Base-by-base conservation (phyloP, 37 sponge, comb jelly and placozoan species). In the Diacarnus erythraeanus region DNA sequence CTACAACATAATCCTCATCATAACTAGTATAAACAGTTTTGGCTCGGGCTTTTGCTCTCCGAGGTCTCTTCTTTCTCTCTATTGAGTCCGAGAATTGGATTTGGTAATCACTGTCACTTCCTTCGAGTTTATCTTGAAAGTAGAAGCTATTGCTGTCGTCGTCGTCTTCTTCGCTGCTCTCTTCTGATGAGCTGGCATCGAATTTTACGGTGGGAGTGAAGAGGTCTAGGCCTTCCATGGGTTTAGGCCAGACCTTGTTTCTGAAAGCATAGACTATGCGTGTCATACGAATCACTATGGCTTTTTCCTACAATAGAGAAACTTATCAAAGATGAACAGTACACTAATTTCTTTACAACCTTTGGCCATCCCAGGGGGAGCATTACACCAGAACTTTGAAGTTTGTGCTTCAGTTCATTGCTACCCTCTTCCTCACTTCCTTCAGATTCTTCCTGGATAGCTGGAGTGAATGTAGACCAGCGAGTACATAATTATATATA, bases 321-420 rank as follows among this genome's bases (percentile, higher is more conserved):
- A 42, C 42, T 1, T 15, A 77, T 10, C 59, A 9, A 37, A 38
- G 41, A 35, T 39, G 12, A 26, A 41, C 0, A 37, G 35, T 40
- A 61, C 17, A 22, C 25, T 33, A 57, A 61, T 25, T 38, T 4
- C 44, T 41, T 41, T 42, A 41, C 72, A 58, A 91, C 92, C 80
- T 91, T 91, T 38, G 92, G 92, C 92, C 92, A 91, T 20, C 92
- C 92, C 30, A 91, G 83, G 25, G 92, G 92, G 0, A 91, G 80
- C 39, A 47, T 2, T 17, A 80, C 36, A 18, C 42, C 68, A 42
- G 72, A 29, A 38, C 66, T n/a, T 35, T 41, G 35, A 37, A 40
- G 59, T 31, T 41, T 64, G 23, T 30, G 15, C 34, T 27, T 31
- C n/a, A 21, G 22, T 35, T 31, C 17, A 43, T 40, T 27, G 64